Conservation (phyloP, 2,888 invertebrate species). For the Quadroppia sp. region DNA sequence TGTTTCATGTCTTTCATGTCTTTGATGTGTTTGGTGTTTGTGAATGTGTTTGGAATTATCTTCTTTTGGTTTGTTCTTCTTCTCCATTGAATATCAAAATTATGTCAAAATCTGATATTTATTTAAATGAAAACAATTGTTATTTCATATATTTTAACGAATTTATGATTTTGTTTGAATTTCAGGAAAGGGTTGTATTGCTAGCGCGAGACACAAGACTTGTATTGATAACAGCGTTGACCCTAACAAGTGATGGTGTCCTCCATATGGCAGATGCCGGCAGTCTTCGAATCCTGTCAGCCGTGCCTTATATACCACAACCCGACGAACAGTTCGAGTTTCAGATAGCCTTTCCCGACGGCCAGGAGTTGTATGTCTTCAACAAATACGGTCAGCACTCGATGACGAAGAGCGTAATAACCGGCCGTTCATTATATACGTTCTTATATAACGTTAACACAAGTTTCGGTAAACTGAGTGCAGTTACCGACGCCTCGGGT, state of each 20-base stretch:
- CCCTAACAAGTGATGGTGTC: conserved; percentile 87
- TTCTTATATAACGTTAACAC: conserved; percentile 71
- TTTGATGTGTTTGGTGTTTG: no score
- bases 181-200: conserved; percentile 21
- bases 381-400: conserved; percentile 92
- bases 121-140: no score
- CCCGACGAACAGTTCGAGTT: conserved; percentile 80
- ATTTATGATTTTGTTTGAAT: background rate
- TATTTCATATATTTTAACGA: background rate
- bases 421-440: conserved; percentile 82
- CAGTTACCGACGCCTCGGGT: conserved; percentile 85
- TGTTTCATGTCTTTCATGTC: no score
- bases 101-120: no score
- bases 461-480: conserved; percentile 74
- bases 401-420: conserved; percentile 74
- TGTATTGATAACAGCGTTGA: conserved; percentile 85
- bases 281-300: conserved; percentile 52
- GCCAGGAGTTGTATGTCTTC: conserved; percentile 84
- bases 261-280: conserved; percentile 93
- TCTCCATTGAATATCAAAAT: background rate
- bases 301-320: conserved; percentile 59
- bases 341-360: conserved; percentile 76
- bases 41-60: background rate
- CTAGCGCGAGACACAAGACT: conserved; percentile 88
- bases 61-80: background rate